Conservation (phyloP, 1,140 invertebrate species). For the Amyelois transitella region DNA sequence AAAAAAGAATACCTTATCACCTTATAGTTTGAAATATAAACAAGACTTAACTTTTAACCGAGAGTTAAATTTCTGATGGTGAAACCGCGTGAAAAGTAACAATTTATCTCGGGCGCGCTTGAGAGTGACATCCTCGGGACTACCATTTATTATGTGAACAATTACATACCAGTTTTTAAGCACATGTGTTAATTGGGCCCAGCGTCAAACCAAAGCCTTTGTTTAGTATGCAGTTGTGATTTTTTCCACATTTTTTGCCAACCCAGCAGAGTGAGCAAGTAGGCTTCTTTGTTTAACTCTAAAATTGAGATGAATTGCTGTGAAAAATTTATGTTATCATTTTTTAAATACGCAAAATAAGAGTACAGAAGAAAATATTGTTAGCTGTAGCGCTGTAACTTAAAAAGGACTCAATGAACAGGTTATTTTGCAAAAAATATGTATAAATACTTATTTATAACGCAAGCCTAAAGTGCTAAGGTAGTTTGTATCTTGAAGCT, state of each 20-base stretch:
- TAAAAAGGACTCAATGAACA: no score
- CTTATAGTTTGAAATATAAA: no score
- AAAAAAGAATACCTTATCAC: no score
- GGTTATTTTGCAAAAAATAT: no score
- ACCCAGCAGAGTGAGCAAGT: neutral
- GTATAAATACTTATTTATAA: no score
- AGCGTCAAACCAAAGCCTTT: neutral
- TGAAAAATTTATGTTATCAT: no score
- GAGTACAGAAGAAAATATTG: no score
- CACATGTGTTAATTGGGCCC: conserved; percentile 1
- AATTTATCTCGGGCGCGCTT: conserved; percentile 22
- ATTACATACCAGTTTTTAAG: conserved; percentile 6
- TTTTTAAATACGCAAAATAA: no score
- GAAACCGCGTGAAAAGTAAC: conserved; percentile 7
- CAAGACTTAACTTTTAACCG: neutral
- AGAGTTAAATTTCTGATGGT: neutral
- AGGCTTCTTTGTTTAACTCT: neutral
- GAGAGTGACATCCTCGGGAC: conserved; percentile 23
- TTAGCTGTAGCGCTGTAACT: no score
- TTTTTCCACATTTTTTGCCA: neutral
- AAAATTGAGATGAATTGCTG: no score
- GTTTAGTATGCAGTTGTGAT: neutral
- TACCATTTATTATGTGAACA: conserved; percentile 17
- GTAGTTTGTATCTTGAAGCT: no score
- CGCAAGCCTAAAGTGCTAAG: no score